A percentile compares a stretch with the other conserved stretches of the same genome.
Evolutionary conservation across 2,888 invertebrate genomes (phyloP).

Genomic region (Salpingus planirostris): DNA sequence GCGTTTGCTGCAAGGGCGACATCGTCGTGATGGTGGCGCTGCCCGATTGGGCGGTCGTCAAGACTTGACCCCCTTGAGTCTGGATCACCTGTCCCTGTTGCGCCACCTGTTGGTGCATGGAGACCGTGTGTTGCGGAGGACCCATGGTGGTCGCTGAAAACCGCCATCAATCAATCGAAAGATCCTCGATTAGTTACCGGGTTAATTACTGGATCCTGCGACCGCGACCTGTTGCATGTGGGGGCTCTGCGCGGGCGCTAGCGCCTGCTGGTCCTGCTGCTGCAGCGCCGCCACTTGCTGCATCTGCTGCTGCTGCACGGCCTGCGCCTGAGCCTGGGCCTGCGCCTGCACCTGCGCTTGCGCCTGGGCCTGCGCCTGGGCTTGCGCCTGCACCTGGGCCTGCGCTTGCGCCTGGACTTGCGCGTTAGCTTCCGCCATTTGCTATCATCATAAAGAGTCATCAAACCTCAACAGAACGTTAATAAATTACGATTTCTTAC

Average conservation of each 20-base stretch:
- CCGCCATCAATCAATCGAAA: constrained; percentile 10
- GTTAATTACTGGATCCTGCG: constrained; percentile 3
- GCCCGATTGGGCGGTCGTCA: constrained; percentile 34
- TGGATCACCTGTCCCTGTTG: constrained; percentile 42
- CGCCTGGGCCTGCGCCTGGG: constrained; percentile 27
- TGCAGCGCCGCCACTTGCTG: constrained; percentile 53
- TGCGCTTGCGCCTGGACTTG: constrained; percentile 25
- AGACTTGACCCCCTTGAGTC: constrained; percentile 40
- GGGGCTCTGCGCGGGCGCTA: constrained; percentile 42
- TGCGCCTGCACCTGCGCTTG: constrained; percentile 28
- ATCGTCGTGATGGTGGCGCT: constrained; percentile 62
- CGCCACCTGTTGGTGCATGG: constrained; percentile 46
- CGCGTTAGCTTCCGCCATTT: constrained; percentile 35
- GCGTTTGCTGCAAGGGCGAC: constrained; percentile 64
- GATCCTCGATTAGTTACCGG: neutral
- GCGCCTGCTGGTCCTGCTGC: constrained; percentile 42
- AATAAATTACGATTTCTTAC: no score
- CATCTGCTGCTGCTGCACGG: constrained; percentile 39
- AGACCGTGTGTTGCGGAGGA: constrained; percentile 41
- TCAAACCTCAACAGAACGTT: neutral
- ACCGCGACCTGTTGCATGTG: constrained; percentile 38
- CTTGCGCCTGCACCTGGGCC: constrained; percentile 23
- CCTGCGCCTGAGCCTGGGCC: constrained; percentile 21
- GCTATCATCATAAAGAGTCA: constrained; percentile 12
- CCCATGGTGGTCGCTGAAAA: constrained; percentile 32